A percentile compares a stretch with the other conserved stretches of the same genome.
Evolutionary conservation across 1,140 invertebrate genomes (phyloP).

Genomic region (Ips nitidus): DNA sequence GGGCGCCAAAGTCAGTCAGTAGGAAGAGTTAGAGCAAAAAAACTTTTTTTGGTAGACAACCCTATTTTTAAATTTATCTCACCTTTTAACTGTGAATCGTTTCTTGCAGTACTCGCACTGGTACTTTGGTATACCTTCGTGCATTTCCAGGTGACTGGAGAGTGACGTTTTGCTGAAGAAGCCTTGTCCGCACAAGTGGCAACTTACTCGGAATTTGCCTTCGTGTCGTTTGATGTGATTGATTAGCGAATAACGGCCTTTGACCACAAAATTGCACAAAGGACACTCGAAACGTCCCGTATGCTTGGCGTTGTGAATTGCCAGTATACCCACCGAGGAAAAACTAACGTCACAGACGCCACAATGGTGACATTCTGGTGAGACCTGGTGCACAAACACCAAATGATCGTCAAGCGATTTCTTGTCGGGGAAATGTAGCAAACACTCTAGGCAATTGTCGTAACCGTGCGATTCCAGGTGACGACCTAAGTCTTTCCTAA

Average conservation of each 20-base stretch:
- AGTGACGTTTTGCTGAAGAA: conserved; percentile 52
- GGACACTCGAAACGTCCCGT: conserved; percentile 26
- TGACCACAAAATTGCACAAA: conserved; percentile 29
- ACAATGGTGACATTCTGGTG: conserved; percentile 20
- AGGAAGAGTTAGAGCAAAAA: no score
- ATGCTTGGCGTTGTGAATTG: conserved; percentile 33
- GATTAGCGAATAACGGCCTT: conserved; percentile 29
- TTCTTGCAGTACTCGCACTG: conserved; percentile 55
- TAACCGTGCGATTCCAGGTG: conserved; percentile 25
- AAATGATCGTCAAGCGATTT: conserved; percentile 56
- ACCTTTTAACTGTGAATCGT: conserved; percentile 51
- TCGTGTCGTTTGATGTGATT: conserved; percentile 55
- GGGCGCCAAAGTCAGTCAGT: no score
- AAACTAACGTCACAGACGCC: conserved; percentile 31
- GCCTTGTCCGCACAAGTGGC: conserved; percentile 55
- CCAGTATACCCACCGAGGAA: conserved; percentile 20
- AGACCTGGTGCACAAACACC: conserved; percentile 21
- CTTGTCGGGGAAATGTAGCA: conserved; percentile 54
- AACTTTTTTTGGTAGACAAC: no score
- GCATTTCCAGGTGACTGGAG: conserved; percentile 51
- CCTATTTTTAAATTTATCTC: no score
- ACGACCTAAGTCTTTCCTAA: conserved; percentile 10
- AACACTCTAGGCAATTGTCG: conserved; percentile 55
- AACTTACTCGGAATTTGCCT: conserved; percentile 54
- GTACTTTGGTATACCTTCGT: conserved; percentile 41